phyloP scores from a whole-genome alignment of 2,797 vertebrate species.

The Potorous gilbertii region DNA sequence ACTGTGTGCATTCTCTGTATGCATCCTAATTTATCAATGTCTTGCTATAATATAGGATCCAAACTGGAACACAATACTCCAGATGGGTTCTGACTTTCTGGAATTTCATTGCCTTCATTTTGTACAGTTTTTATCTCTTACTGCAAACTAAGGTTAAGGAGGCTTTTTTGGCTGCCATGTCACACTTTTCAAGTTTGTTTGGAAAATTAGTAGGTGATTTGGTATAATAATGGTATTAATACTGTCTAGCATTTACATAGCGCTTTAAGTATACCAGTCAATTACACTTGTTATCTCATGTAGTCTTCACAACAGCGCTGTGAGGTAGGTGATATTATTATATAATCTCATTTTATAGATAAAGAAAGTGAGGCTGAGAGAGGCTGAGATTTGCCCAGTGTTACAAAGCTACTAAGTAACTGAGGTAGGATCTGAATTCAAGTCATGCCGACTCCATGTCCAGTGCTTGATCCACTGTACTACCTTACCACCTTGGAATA shows the following conservation, averaged over 20 bases:
- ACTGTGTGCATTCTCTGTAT: background rate
- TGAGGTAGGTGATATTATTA: background rate
- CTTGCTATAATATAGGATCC: background rate
- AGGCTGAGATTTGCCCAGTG: background rate
- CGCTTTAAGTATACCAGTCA: background rate
- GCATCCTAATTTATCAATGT: background rate
- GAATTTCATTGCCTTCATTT: background rate
- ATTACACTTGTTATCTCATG: background rate
- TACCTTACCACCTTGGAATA: background rate
- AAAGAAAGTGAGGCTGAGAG: background rate
- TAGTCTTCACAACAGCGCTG: background rate
- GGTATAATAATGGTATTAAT: background rate
- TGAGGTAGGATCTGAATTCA: background rate
- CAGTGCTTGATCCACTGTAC: background rate
- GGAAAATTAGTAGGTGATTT: background rate
- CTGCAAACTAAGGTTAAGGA: background rate
- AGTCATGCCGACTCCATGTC: background rate
- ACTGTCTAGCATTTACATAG: background rate
- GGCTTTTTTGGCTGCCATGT: background rate
- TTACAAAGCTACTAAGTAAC: background rate
- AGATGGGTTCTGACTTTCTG: background rate
- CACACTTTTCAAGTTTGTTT: background rate
- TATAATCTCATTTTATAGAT: background rate
- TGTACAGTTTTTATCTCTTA: background rate
- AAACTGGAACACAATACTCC: background rate